Conservation (phyloP, 2,888 invertebrate genomes). For the Rhopalosiphum nymphaeae region DNA sequence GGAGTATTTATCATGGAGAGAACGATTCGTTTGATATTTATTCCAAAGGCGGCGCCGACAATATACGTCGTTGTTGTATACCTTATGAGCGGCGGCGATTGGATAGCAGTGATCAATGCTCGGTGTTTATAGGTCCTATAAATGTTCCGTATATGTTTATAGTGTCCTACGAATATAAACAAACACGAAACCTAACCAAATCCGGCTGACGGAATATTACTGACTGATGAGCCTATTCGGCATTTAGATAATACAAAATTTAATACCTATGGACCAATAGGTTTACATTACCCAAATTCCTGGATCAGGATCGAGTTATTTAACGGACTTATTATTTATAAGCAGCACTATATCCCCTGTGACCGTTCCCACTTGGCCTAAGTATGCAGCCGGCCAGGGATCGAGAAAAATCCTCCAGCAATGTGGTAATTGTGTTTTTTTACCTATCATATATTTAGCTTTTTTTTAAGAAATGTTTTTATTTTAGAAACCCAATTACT, state of each 20-base stretch:
- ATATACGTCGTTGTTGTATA: no score
- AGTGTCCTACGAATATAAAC: not conserved
- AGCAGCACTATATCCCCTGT: not conserved
- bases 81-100: not conserved
- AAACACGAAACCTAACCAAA: not conserved
- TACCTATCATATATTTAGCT: not conserved
- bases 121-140: not conserved
- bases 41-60: not conserved
- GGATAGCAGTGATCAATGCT: not conserved
- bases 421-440: constrained; percentile 18
- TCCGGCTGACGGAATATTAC: not conserved
- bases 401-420: constrained; percentile 57
- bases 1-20: not conserved
- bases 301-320: no score
- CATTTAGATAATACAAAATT: not conserved
- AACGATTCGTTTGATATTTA: not conserved
- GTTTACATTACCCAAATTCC: no score
- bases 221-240: not conserved
- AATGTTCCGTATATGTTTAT: no score
- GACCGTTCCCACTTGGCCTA: not conserved
- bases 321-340: not conserved
- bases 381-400: constrained; percentile 56
- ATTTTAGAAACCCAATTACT: constrained; percentile 88
- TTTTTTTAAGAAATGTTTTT: not conserved
- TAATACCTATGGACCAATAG: no score